Conservation (phyloP, 2,888 invertebrate genomes). For the Dicranocentrus wangi region DNA sequence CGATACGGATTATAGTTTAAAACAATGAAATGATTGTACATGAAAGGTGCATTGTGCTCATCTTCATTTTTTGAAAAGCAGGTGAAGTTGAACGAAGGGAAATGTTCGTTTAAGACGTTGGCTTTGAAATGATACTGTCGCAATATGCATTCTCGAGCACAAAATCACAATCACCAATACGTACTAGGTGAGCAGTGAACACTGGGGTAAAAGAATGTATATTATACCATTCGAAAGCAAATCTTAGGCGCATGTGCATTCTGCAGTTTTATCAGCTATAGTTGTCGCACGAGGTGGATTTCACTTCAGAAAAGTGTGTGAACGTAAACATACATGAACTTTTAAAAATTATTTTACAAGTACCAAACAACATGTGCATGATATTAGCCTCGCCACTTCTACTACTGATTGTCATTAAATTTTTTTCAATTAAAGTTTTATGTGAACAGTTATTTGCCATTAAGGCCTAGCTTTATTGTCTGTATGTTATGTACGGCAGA, state of each 20-base stretch:
- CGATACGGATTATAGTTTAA: neutral
- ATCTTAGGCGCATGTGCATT: no score
- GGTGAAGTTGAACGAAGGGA: neutral
- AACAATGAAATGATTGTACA: conserved; percentile 2
- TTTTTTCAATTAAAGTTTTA: conserved; percentile 30
- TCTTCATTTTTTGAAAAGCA: neutral
- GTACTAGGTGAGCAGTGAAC: no score
- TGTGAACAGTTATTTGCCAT: conserved; percentile 31
- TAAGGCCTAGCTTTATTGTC: conserved; percentile 24
- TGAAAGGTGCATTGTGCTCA: neutral
- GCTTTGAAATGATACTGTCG: neutral
- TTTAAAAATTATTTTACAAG: neutral
- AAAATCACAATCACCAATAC: no score
- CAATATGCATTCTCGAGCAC: no score
- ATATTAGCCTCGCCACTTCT: neutral
- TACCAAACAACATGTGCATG: conserved; percentile 9
- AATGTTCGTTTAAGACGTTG: neutral
- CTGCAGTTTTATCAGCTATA: no score
- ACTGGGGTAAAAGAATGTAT: no score
- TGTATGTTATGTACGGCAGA: conserved; percentile 17
- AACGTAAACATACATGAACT: conserved; percentile 24
- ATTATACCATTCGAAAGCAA: no score
- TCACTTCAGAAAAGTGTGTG: conserved; percentile 43
- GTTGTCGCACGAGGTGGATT: conserved; percentile 43
- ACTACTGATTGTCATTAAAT: conserved; percentile 27